These are phyloP conservation scores for Drosophila tanythrix DNA, from an alignment of 2,888 invertebrate genomes.

Conservation along the genomic window DNA sequence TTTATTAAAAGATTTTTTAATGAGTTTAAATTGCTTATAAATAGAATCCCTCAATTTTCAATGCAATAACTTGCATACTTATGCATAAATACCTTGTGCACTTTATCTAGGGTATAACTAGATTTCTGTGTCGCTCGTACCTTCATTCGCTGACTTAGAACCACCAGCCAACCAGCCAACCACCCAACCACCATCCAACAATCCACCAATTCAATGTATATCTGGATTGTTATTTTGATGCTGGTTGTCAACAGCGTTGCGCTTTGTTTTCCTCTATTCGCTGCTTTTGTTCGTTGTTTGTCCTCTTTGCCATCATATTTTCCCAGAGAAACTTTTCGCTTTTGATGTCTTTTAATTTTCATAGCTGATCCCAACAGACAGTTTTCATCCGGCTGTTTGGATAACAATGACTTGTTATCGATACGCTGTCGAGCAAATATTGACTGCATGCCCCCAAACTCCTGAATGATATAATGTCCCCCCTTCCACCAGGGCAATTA, in stretches of 20 bases:
- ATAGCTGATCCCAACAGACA: constrained; percentile 60
- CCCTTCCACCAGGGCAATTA: constrained; percentile 52
- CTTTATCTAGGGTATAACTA: constrained; percentile 19
- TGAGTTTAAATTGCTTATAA: background rate
- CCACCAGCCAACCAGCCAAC: constrained; percentile 5
- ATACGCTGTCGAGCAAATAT: constrained; percentile 16
- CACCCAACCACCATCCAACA: background rate
- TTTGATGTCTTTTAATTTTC: constrained; percentile 69
- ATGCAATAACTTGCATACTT: background rate
- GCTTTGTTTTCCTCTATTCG: constrained; percentile 37
- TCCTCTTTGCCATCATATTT: constrained; percentile 12
- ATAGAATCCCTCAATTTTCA: background rate
- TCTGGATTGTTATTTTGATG: constrained; percentile 67
- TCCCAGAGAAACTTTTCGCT: constrained; percentile 41
- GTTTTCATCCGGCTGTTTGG: constrained; percentile 25
- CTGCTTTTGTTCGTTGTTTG: constrained; percentile 16
- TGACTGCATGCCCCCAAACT: background rate
- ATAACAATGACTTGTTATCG: constrained; percentile 44
- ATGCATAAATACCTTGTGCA: background rate
- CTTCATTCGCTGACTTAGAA: constrained; percentile 1
- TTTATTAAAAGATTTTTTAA: background rate
- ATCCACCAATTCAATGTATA: constrained; percentile 15
- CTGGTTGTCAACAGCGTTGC: constrained; percentile 69
- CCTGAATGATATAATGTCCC: background rate
- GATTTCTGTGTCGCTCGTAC: constrained; percentile 28